Base-by-base conservation (phyloP, 2,888 invertebrate species). In the Platycheirus rosarum region DNA sequence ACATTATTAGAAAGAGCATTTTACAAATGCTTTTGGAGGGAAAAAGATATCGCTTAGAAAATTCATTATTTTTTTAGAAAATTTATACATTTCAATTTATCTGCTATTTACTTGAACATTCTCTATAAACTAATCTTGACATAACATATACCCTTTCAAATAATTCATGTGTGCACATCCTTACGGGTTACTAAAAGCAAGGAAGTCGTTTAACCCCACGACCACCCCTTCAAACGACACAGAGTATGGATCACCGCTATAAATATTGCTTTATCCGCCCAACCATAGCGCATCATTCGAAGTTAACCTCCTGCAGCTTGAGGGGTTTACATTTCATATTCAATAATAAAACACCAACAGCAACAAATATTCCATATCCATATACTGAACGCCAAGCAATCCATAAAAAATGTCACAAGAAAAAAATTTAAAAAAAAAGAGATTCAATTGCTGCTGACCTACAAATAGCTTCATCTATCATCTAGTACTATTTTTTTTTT, bases 381-480 rank as follows among this genome's bases (percentile, higher is more conserved):
- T 23, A 23, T 23, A 23, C 14, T 18, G 49, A 40, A 35, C 44
- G n/a, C 60, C 32, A 44, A 60, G 60, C 44, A 37, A 23, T 23
- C 18, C 40, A 68, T 40, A 42, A 35, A 65, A 70, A 60, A 32
- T 60, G n/a, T 18, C 42, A 62, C 68, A 74, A 37, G 53, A 32
- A 11, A 20, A 18, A 37, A n/a, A n/a, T n/a, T n/a, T n/a, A n/a
- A n/a, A 23, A 53, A 7, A 44, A 55, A 35, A 66, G 44, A 63
- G 37, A 80, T 71, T 80, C 80, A 75, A 75, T 75, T 66, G 75
- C 75, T 80, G 57, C 66, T 80, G 75, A 75, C 75, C 80, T 75
- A 75, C 80, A 80, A 80, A 80, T 75, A 80, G 80, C 60, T 70
- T 46, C 75, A 80, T 80, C 75, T 63, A 74, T 79, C 55, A 63